Evolutionary conservation across 1,140 invertebrate genomes (phyloP).

Genomic region (Hyphantria cunea): DNA sequence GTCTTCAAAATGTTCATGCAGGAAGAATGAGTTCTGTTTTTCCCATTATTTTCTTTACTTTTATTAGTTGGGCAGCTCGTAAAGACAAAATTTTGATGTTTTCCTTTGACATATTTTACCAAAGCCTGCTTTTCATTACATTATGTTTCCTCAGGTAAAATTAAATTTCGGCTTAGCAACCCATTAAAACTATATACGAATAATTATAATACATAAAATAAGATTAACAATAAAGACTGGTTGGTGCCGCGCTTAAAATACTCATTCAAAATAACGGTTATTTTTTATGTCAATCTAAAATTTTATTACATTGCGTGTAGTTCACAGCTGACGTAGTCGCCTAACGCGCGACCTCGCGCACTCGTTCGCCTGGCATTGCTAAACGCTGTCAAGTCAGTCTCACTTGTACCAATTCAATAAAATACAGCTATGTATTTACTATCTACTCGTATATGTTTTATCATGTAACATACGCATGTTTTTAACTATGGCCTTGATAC

Average conservation of each 20-base stretch:
- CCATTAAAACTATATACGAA: not conserved
- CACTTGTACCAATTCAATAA: slow-evolving; percentile 32
- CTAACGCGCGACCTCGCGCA: slow-evolving; percentile 15
- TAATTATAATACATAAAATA: not conserved
- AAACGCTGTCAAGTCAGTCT: slow-evolving; percentile 31
- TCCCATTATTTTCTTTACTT: too few species aligned
- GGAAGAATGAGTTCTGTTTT: too few species aligned
- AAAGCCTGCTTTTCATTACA: too few species aligned
- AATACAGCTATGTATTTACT: slow-evolving; percentile 17
- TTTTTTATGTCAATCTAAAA: too few species aligned
- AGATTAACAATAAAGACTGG: not conserved
- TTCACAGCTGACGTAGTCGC: slow-evolving; percentile 1
- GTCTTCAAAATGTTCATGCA: too few species aligned
- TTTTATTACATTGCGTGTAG: not conserved
- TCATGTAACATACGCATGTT: not conserved
- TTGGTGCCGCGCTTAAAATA: not conserved
- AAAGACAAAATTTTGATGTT: too few species aligned
- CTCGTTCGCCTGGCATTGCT: slow-evolving; percentile 26
- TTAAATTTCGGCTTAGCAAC: too few species aligned
- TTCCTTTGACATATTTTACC: too few species aligned
- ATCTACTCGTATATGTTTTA: not conserved
- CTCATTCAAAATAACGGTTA: not conserved
- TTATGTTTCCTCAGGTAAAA: too few species aligned
- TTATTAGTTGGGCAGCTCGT: too few species aligned
- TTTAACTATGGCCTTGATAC: not conserved